phyloP scores from a whole-genome alignment of 2,113 vertebrate genomes.

The Camarhynchus parvulus region DNA sequence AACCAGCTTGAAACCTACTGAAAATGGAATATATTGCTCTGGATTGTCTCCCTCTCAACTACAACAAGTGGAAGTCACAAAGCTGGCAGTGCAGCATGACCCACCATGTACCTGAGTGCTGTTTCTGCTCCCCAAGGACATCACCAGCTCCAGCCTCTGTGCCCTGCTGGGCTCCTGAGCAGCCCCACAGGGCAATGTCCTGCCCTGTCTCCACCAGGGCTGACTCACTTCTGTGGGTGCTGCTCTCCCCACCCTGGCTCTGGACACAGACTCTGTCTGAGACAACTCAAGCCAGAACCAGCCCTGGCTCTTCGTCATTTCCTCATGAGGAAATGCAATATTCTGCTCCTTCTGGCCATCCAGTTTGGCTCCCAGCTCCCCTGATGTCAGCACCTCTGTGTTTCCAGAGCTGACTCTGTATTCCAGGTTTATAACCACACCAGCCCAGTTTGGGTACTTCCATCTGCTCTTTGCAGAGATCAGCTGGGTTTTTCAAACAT shows the following conservation, averaged over 20 bases:
- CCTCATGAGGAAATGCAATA: not conserved
- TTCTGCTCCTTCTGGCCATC: not conserved
- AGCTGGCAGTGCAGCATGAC: not conserved
- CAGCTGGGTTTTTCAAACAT: not conserved
- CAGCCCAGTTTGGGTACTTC: not conserved
- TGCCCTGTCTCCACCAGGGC: not conserved
- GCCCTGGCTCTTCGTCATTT: not conserved
- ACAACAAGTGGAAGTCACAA: not conserved
- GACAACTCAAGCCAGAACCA: not conserved
- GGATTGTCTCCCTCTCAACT: not conserved
- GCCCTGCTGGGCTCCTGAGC: not conserved
- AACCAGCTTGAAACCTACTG: not conserved
- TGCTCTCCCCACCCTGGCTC: not conserved
- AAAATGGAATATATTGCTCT: not conserved
- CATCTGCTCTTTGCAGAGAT: not conserved
- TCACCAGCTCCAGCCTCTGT: not conserved
- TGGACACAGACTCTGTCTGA: not conserved
- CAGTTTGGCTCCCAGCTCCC: not conserved
- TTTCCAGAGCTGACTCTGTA: not conserved
- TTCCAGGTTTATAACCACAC: not conserved
- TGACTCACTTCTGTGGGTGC: slow-evolving; percentile 10
- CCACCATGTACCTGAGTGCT: not conserved
- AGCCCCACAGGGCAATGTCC: not conserved
- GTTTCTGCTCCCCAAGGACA: not conserved
- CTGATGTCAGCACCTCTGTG: not conserved